Percentiles rank a stretch among this genome's conserved stretches.
These are phyloP conservation scores for Philonicus albiceps DNA, from an alignment of 2,888 invertebrate species.

Conservation along the genomic window DNA sequence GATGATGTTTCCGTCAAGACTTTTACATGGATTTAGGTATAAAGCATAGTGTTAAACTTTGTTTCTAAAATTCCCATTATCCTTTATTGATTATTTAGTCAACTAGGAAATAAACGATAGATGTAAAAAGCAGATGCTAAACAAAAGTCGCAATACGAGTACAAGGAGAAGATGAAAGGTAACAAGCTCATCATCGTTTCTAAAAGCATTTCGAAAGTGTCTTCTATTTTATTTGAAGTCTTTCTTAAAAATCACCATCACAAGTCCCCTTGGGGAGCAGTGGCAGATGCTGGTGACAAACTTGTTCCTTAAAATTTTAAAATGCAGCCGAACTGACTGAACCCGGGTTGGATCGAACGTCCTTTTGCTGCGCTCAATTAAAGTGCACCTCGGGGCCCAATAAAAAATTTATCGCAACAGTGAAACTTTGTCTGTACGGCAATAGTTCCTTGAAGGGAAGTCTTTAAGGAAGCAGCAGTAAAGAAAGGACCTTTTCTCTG, in stretches of 20 bases:
- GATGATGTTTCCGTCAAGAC: no score
- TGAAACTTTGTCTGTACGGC: background rate
- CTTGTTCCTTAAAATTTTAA: background rate
- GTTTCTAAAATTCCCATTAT: no score
- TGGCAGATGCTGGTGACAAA: background rate
- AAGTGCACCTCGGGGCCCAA: conserved; percentile 37
- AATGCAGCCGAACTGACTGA: background rate
- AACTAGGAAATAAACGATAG: background rate
- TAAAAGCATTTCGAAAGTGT: background rate
- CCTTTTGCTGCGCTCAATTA: conserved; percentile 14
- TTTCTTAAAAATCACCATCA: background rate
- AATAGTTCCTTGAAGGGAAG: background rate
- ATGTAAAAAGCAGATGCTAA: background rate
- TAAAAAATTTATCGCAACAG: conserved; percentile 38
- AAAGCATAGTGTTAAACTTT: no score
- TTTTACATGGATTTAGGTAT: no score
- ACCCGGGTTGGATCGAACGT: background rate
- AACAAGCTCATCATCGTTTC: no score
- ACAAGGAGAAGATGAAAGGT: no score
- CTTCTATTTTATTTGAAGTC: background rate
- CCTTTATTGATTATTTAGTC: background rate
- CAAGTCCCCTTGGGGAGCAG: background rate
- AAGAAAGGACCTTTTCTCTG: background rate
- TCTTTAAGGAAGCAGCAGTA: background rate
- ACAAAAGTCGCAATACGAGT: no score